These are phyloP conservation scores for Coelopa pilipes DNA, from an alignment of 2,888 invertebrate species.

Conservation along the genomic window DNA sequence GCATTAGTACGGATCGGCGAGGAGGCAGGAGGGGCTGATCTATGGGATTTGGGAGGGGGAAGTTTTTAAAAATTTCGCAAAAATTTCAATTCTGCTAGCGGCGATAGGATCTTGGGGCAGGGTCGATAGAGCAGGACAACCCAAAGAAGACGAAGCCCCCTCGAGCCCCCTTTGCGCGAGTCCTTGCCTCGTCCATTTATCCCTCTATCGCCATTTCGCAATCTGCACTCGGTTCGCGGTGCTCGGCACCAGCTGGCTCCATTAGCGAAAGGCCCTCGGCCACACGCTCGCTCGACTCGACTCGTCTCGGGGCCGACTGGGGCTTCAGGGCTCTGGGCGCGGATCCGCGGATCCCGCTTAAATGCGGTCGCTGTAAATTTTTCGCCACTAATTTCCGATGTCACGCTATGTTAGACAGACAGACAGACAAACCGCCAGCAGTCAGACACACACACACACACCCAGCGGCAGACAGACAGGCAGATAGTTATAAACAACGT, in stretches of 20 bases:
- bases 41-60: not conserved
- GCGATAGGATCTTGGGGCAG: not conserved
- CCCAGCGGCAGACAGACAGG: not conserved
- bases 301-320: too few species aligned
- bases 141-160: too few species aligned
- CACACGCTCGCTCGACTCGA: not conserved
- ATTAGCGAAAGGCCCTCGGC: constrained; percentile 2
- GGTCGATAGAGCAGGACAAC: too few species aligned
- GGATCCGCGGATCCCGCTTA: constrained; percentile 6
- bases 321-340: not conserved
- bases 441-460: too few species aligned
- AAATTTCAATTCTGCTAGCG: not conserved
- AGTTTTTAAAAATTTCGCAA: constrained; percentile 28
- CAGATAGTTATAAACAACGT: not conserved
- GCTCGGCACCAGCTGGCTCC: constrained; percentile 33
- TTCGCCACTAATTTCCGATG: constrained; percentile 41
- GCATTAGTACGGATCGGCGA: not conserved
- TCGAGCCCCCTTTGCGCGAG: not conserved
- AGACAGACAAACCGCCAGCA: not conserved
- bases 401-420: constrained; percentile 40
- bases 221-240: constrained; percentile 19
- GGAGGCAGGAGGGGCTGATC: not conserved
- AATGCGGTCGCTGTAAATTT: constrained; percentile 34
- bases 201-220: constrained; percentile 22
- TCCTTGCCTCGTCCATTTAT: not conserved